Conservation (phyloP, 2,797 vertebrate genomes). For the Cossypha caffra region DNA sequence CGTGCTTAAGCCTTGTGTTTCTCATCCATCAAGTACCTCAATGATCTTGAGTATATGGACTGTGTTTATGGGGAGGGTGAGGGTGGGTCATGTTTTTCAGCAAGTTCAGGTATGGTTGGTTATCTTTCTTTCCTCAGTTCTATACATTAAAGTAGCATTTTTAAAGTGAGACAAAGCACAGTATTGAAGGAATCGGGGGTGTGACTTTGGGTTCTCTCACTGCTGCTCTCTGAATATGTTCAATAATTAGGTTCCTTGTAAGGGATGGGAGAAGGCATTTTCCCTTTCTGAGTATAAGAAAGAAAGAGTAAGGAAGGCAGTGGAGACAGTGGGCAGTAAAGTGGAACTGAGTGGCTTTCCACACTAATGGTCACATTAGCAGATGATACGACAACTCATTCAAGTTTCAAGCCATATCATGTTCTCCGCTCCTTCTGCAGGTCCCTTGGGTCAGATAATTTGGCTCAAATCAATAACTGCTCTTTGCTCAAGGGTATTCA, state of each 20-base stretch:
- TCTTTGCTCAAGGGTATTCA: neutral
- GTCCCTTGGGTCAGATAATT: neutral
- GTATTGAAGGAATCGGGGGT: neutral
- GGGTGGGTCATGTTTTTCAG: neutral
- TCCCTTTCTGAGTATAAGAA: neutral
- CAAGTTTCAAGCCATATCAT: neutral
- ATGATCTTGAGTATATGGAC: neutral
- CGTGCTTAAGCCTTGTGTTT: neutral
- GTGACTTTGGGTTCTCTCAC: neutral
- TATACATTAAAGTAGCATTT: accelerated
- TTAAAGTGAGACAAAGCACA: neutral
- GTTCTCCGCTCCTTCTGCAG: neutral
- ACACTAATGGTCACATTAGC: neutral
- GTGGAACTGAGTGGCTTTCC: neutral
- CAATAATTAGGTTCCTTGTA: neutral
- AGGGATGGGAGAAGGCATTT: neutral
- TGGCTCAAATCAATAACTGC: neutral
- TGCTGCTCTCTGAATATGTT: neutral
- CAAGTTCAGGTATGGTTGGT: neutral
- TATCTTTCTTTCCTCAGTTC: neutral
- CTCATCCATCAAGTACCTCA: neutral
- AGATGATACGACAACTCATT: neutral
- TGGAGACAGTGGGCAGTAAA: neutral
- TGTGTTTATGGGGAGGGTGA: neutral
- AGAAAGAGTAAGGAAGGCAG: neutral